Conservation (phyloP, 2,888 invertebrate species). For the Syrista parreyssii region DNA sequence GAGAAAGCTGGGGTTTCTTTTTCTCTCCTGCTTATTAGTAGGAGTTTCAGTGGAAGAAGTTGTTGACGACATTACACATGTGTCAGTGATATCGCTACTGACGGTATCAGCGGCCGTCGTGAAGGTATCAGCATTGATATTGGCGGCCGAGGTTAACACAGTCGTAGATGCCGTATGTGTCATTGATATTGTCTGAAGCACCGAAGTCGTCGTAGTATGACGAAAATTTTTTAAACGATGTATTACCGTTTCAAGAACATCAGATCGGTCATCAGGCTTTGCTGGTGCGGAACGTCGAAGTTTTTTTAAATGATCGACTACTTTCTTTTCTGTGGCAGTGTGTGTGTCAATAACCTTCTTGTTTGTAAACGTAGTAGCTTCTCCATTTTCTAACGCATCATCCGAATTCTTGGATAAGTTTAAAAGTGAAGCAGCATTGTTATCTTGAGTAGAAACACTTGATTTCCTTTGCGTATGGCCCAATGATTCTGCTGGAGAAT, state of each 20-base stretch:
- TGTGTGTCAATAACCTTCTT: background rate
- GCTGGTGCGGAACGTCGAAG: background rate
- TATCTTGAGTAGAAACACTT: slow-evolving; percentile 13
- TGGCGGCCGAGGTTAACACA: background rate
- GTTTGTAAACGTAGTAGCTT: background rate
- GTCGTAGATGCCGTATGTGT: background rate
- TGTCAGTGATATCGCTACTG: background rate
- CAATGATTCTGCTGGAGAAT: background rate
- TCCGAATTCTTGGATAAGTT: background rate
- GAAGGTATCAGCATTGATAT: background rate
- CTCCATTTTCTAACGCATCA: background rate
- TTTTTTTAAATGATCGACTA: background rate
- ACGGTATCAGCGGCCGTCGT: background rate
- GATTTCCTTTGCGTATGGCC: slow-evolving; percentile 1
- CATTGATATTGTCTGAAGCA: background rate
- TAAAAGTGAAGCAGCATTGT: background rate
- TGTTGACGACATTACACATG: background rate
- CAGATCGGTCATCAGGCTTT: background rate
- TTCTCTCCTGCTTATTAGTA: background rate
- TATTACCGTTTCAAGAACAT: background rate
- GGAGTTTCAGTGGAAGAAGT: background rate
- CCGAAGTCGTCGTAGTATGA: background rate
- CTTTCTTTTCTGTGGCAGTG: background rate
- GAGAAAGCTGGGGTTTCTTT: background rate
- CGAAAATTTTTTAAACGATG: background rate